Evolutionary conservation across 2,797 vertebrate genomes (phyloP).

Genomic region (Chiloscyllium punctatum): DNA sequence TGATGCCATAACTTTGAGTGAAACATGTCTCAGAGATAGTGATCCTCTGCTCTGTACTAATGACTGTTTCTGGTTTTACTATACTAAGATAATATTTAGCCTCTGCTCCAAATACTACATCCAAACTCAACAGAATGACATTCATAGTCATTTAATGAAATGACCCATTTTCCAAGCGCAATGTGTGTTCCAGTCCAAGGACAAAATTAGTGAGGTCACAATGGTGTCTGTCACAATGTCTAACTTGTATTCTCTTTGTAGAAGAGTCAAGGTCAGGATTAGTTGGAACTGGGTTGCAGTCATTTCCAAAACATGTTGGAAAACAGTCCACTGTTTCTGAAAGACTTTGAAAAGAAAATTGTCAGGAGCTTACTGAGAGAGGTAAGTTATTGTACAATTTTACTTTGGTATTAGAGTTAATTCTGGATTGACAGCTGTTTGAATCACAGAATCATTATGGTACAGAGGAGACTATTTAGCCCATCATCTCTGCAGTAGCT

Average conservation of each 20-base stretch:
- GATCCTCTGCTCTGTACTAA: neutral
- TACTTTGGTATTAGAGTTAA: neutral
- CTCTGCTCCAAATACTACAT: neutral
- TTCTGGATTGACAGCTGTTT: neutral
- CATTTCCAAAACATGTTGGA: neutral
- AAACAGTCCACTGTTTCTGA: neutral
- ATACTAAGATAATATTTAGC: neutral
- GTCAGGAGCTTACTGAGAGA: neutral
- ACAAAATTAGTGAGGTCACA: neutral
- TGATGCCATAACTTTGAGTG: neutral
- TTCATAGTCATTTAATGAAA: neutral
- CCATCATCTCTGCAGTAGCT: too few relatives aligned
- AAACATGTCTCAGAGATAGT: neutral
- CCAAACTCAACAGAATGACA: neutral
- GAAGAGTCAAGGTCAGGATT: neutral
- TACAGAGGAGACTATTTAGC: too few relatives aligned
- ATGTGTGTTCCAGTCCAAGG: neutral
- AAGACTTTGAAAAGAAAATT: neutral
- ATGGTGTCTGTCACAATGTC: neutral
- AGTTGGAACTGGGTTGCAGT: neutral
- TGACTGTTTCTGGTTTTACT: neutral
- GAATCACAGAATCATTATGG: neutral
- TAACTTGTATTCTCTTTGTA: neutral
- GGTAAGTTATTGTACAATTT: neutral
- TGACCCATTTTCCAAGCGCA: neutral